Evolutionary conservation across 92 coral and sea anemone species (phyloP).

Genomic region (Paragorgia papillata): DNA sequence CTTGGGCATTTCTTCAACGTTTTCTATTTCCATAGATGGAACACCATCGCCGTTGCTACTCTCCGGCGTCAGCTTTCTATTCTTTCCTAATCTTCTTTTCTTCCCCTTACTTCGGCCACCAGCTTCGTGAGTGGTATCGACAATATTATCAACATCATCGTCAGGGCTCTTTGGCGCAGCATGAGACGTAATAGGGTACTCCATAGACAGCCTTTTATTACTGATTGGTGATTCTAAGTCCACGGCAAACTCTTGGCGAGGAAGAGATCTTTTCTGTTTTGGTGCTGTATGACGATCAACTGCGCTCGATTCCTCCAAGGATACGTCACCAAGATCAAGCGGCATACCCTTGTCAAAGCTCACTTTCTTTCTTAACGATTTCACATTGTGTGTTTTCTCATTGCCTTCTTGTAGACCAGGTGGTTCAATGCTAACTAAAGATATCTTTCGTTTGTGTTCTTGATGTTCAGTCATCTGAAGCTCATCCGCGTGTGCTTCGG

Average conservation of each 20-base stretch:
- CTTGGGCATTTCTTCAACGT: not conserved
- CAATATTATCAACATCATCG: not conserved
- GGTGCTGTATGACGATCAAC: not conserved
- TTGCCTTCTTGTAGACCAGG: not conserved
- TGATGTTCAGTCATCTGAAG: not conserved
- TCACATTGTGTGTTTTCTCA: not conserved
- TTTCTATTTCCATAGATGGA: not conserved
- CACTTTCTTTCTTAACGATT: slow-evolving; percentile 29
- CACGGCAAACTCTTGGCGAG: slow-evolving; percentile 32
- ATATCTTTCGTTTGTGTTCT: not conserved
- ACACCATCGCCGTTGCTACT: not conserved
- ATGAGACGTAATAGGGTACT: not conserved
- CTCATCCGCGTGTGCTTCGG: not conserved
- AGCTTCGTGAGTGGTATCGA: not conserved
- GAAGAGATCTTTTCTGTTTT: slow-evolving; percentile 37
- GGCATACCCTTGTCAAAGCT: slow-evolving; percentile 28
- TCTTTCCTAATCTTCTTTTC: slow-evolving; percentile 21
- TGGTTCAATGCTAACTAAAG: not conserved
- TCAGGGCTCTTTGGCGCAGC: not conserved
- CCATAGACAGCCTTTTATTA: slow-evolving; percentile 1
- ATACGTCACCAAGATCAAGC: slow-evolving; percentile 1
- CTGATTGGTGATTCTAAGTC: slow-evolving; percentile 31
- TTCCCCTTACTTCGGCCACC: slow-evolving; percentile 11
- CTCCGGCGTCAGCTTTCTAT: slow-evolving; percentile 10
- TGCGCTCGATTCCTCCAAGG: slow-evolving; percentile 5